These are phyloP conservation scores for Bembecia ichneumoniformis DNA, from an alignment of 2,888 invertebrate genomes.

Conservation along the genomic window DNA sequence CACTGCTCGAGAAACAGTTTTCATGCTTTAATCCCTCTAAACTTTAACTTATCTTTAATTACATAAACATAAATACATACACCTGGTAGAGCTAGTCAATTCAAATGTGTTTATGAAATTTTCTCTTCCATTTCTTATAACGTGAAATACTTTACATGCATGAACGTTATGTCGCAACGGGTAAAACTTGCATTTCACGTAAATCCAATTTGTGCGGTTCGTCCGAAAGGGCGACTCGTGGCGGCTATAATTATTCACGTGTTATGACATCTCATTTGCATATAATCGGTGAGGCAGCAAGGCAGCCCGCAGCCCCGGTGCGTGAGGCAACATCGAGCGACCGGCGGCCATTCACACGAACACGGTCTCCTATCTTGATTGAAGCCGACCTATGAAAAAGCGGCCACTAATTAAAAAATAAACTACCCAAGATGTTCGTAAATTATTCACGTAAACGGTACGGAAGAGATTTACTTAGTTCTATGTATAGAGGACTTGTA, in stretches of 20 bases:
- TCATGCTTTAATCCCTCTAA: no score
- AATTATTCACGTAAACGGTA: constrained; percentile 45
- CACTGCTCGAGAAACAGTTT: no score
- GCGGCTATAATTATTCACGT: constrained; percentile 69
- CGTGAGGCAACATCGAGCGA: constrained; percentile 58
- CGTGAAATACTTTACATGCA: constrained; percentile 23
- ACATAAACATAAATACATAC: no score
- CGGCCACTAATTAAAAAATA: constrained; percentile 69
- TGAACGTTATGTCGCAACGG: constrained; percentile 38
- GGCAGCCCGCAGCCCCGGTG: constrained; percentile 24
- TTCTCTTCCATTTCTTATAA: no score
- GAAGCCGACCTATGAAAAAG: constrained; percentile 65
- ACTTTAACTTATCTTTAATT: no score
- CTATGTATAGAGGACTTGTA: constrained; percentile 3
- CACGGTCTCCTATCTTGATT: constrained; percentile 55
- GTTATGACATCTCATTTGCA: constrained; percentile 72
- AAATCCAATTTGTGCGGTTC: constrained; percentile 66
- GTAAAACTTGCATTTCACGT: constrained; percentile 63
- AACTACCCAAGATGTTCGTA: constrained; percentile 57
- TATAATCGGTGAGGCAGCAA: constrained; percentile 64
- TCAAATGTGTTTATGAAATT: no score
- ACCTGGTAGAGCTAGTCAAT: no score
- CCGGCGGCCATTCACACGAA: constrained; percentile 70
- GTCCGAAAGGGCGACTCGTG: constrained; percentile 65
- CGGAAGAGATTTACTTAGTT: constrained; percentile 47